A percentile compares a stretch with the other conserved stretches of the same genome.
Conservation (phyloP, 2,888 invertebrate species). For the Colostygia pectinataria region DNA sequence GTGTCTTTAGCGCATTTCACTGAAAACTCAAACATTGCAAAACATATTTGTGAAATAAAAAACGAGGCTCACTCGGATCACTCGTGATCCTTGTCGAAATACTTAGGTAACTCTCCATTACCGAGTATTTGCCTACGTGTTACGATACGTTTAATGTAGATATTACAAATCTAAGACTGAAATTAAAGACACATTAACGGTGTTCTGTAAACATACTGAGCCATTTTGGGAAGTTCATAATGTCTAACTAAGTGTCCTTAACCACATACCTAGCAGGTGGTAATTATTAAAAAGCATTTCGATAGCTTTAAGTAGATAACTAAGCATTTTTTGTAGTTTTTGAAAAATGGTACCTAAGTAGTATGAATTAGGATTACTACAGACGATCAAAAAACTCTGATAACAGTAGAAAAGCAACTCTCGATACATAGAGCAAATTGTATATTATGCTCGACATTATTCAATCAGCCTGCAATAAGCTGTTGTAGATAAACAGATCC, state of each 20-base stretch:
- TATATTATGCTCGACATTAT: conserved; percentile 10
- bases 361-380: neutral
- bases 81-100: conserved; percentile 52
- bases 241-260: neutral
- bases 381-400: too few species aligned
- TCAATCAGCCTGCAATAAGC: conserved; percentile 12
- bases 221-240: neutral
- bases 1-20: conserved; percentile 24
- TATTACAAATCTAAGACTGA: conserved; percentile 26
- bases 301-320: too few species aligned
- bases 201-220: conserved; percentile 7
- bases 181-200: conserved; percentile 26
- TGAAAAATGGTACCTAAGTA: conserved; percentile 3
- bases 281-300: conserved; percentile 15
- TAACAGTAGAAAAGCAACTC: too few species aligned
- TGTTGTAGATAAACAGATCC: conserved; percentile 37
- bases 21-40: conserved; percentile 25
- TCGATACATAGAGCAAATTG: conserved; percentile 11
- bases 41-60: conserved; percentile 60
- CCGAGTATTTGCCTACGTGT: conserved; percentile 7
- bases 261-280: neutral
- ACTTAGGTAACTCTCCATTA: conserved; percentile 23
- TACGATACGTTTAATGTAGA: conserved; percentile 27
- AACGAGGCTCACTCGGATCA: conserved; percentile 47
- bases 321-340: conserved; percentile 5